Percentiles rank a stretch among this genome's conserved stretches.
These are phyloP conservation scores for Aphidoletes aphidimyza DNA, from an alignment of 2,888 invertebrate genomes.

Conservation along the genomic window DNA sequence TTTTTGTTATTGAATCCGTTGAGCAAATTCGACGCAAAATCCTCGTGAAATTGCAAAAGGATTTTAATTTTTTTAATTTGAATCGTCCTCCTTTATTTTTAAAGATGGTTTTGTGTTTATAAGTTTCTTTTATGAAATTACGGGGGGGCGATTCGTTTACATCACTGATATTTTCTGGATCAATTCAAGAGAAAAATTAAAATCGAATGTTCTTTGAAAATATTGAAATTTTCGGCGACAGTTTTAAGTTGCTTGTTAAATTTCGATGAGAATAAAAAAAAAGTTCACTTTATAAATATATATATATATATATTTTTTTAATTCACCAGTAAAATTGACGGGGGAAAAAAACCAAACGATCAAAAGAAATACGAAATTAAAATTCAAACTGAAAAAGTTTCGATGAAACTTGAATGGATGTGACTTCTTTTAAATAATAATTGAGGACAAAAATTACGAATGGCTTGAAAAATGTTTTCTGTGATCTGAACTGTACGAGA, in stretches of 20 bases:
- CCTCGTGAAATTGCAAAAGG: conserved; percentile 30
- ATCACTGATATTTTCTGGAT: conserved; percentile 27
- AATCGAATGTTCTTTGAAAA: neutral
- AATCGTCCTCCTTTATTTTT: neutral
- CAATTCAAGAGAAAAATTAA: neutral
- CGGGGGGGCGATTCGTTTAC: conserved; percentile 44
- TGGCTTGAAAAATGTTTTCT: neutral
- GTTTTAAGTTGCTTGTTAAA: no score
- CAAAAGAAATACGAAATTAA: neutral
- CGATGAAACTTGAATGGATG: neutral
- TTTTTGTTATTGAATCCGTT: neutral
- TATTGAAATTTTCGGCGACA: neutral
- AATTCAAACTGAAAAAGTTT: neutral
- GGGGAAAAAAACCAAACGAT: neutral
- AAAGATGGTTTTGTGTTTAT: neutral
- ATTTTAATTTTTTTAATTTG: neutral
- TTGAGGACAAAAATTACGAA: conserved; percentile 9
- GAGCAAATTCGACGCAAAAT: conserved; percentile 13
- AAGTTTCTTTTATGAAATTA: neutral
- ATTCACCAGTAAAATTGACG: neutral
- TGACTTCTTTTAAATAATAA: conserved; percentile 26
- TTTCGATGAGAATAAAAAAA: neutral
- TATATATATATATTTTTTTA: neutral
- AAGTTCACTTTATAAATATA: neutral
- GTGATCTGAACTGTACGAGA: conserved; percentile 54